phyloP scores from a whole-genome alignment of 2,797 vertebrate species.

The Rhinatrema bivittatum region DNA sequence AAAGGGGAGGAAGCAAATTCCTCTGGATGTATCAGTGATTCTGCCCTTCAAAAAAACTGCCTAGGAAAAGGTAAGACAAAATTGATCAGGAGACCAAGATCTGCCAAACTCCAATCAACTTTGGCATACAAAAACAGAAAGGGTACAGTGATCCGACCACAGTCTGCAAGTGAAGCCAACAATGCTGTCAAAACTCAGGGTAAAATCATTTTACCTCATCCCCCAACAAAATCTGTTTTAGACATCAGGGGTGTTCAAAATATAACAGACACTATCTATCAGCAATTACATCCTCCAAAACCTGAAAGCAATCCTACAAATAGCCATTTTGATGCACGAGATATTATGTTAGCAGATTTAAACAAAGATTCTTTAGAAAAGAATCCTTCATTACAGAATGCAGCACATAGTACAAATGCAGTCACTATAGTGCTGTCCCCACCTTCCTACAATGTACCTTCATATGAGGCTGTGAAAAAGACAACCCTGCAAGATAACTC shows the following conservation, averaged over 20 bases:
- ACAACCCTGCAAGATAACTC: constrained; percentile 33
- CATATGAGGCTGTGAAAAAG: constrained; percentile 39
- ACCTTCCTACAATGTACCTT: constrained; percentile 25
- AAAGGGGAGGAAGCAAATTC: constrained; percentile 52
- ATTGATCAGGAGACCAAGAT: constrained; percentile 43
- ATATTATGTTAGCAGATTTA: constrained; percentile 20
- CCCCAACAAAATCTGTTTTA: constrained; percentile 48
- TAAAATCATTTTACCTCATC: constrained; percentile 59
- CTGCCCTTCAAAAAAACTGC: constrained; percentile 40
- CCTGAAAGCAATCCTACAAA: constrained; percentile 18
- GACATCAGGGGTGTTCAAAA: constrained; percentile 29
- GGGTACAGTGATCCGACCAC: constrained; percentile 54
- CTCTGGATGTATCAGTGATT: constrained; percentile 25
- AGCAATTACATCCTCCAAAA: constrained; percentile 16
- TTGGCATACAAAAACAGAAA: constrained; percentile 48
- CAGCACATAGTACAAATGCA: constrained; percentile 27
- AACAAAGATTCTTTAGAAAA: constrained; percentile 30
- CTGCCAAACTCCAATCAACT: constrained; percentile 35
- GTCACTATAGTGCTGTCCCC: constrained; percentile 32
- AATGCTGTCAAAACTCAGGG: constrained; percentile 54
- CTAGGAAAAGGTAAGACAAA: constrained; percentile 37
- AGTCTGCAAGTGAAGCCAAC: constrained; percentile 54
- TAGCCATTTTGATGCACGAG: constrained; percentile 16
- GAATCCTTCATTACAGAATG: constrained; percentile 15
- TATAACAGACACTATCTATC: constrained; percentile 17